Conservation (phyloP, 2,888 invertebrate genomes). For the Urechis unicinctus region DNA sequence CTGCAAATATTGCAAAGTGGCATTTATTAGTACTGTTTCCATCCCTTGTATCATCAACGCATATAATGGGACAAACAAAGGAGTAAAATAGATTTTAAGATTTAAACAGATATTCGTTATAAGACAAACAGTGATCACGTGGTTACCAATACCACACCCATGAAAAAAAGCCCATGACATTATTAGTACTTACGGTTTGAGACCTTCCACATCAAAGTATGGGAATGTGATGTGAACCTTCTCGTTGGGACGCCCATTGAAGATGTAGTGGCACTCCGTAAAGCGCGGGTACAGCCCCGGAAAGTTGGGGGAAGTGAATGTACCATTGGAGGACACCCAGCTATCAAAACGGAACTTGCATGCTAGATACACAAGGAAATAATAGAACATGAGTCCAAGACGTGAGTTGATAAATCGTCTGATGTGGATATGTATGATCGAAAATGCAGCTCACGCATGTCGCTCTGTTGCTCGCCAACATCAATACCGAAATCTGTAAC, state of each 20-base stretch:
- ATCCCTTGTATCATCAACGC: too few relatives aligned
- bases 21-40: too few relatives aligned
- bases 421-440: background rate
- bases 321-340: constrained; percentile 55
- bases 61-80: too few relatives aligned
- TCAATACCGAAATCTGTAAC: constrained; percentile 10
- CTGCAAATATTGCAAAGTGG: constrained; percentile 57
- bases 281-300: constrained; percentile 75
- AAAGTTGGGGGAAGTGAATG: constrained; percentile 76
- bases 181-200: too few relatives aligned
- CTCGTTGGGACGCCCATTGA: constrained; percentile 75
- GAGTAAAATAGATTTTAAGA: background rate
- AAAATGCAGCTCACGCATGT: constrained; percentile 1
- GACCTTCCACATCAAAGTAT: constrained; percentile 86
- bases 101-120: background rate
- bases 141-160: too few relatives aligned
- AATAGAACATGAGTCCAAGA: background rate
- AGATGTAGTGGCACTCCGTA: constrained; percentile 81
- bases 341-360: constrained; percentile 63
- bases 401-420: background rate
- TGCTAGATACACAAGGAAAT: background rate
- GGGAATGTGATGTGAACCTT: constrained; percentile 77
- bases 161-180: too few relatives aligned
- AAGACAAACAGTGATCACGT: background rate
- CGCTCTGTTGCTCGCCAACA: constrained; percentile 1